Conservation (phyloP, 2,113 vertebrate genomes). For the Sebastes schlegelii region DNA sequence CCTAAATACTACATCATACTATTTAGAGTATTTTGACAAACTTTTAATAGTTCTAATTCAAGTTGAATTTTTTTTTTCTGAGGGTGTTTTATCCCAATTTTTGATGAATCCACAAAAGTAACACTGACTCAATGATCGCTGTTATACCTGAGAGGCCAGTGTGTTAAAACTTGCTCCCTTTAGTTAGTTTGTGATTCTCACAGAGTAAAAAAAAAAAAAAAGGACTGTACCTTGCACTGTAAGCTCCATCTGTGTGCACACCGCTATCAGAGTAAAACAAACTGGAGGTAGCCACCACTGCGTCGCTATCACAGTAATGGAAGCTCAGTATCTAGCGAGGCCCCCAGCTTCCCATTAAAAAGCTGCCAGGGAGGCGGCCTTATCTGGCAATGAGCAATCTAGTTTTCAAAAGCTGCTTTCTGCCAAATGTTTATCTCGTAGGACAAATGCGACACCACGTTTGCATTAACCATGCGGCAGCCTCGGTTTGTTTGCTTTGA, state of each 20-base stretch:
- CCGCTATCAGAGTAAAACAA: conserved; percentile 55
- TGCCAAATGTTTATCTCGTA: conserved; percentile 66
- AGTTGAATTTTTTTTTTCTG: too few species aligned
- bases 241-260: conserved; percentile 37
- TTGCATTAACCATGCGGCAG: conserved; percentile 46
- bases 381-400: conserved; percentile 72
- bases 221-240: conserved; percentile 25
- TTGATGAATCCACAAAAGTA: neutral
- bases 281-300: conserved; percentile 37
- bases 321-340: conserved; percentile 47
- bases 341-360: conserved; percentile 60
- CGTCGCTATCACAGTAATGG: conserved; percentile 70
- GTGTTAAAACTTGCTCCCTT: neutral
- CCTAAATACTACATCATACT: too few species aligned
- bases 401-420: conserved; percentile 56
- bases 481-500: conserved; percentile 15
- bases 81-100: neutral
- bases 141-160: neutral
- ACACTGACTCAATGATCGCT: neutral
- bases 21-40: neutral
- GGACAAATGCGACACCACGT: conserved; percentile 58
- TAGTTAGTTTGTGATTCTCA: neutral
- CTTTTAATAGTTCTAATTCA: neutral
- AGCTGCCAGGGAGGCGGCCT: conserved; percentile 57
- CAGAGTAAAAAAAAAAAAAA: neutral